Conservation (phyloP, 2,888 invertebrate species). For the Drosophila mayaguana region DNA sequence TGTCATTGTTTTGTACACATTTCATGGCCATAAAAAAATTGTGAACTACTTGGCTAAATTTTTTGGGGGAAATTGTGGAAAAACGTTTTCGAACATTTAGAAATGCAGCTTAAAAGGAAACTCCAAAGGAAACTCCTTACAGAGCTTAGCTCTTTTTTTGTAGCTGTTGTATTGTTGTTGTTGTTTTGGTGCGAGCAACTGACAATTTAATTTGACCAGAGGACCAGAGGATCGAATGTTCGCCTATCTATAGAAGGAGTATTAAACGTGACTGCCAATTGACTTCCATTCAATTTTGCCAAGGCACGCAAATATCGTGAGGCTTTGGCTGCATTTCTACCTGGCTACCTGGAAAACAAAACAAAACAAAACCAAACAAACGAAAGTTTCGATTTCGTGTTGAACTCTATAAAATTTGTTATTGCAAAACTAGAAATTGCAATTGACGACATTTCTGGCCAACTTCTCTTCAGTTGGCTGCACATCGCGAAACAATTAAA, state of each 20-base stretch:
- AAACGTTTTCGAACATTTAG: constrained; percentile 30
- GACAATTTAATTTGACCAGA: constrained; percentile 74
- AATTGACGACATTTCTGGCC: constrained; percentile 39
- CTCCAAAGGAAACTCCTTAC: constrained; percentile 27
- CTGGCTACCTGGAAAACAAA: constrained; percentile 44
- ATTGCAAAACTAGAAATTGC: constrained; percentile 24
- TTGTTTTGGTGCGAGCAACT: constrained; percentile 27
- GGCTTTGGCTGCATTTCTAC: constrained; percentile 43
- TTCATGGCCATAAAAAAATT: constrained; percentile 72
- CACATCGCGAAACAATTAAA: constrained; percentile 36
- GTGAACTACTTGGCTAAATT: constrained; percentile 31
- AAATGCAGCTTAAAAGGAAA: constrained; percentile 47
- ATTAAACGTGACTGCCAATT: constrained; percentile 73
- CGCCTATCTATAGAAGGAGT: constrained; percentile 31
- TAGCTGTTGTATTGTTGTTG: not conserved
- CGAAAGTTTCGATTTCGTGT: constrained; percentile 69
- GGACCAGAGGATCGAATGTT: constrained; percentile 45
- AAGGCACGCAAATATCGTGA: constrained; percentile 76
- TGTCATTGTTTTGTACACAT: constrained; percentile 72
- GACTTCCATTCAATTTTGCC: constrained; percentile 76
- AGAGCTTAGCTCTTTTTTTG: not conserved
- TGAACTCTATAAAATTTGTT: constrained; percentile 39
- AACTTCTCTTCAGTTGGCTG: not conserved
- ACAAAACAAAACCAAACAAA: constrained; percentile 20
- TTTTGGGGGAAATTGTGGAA: constrained; percentile 26